Base-by-base conservation (phyloP, 2,113 vertebrate species). In the Phaetusa simplex region DNA sequence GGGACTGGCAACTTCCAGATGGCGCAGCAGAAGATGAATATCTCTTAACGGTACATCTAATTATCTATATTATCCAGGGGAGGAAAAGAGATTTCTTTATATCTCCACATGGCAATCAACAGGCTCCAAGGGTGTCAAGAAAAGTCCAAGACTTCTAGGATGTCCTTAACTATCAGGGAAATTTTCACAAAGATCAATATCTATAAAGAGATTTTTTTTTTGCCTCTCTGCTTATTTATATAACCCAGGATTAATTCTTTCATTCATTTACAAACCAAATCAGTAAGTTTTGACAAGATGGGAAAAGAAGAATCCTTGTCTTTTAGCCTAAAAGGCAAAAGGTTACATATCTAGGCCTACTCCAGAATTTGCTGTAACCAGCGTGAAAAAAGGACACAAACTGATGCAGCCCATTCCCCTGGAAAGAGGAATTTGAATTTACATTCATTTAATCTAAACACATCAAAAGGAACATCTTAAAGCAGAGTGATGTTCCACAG, bases 391-490 rank as follows among this genome's bases (percentile, higher is more conserved):
- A 95, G 45, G 71, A 90, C 42, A 83, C 53, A 93, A 88, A 87
- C 14, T 3, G 9, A 86, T 58, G 50, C 29, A 88, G 55, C 24
- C 83, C 82, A 95, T 95, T 93, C 50, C 84, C 52, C 53, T 82
- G 59, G 66, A 94, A 96, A 93, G 14, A 58, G 66, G 66, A 94
- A 77, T 90, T 80, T 70, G 86, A 87, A 95, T 95, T 96, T 93
- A 82, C 42, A 80, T 95, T 85, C 58, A 81, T 95, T 94, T 95
- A 82, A 94, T 96, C 78, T 5, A 4, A 94, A 62, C 82, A 90
- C 89, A 93, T 95, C 89, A 95, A 97, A 95, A 82, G 70, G 42
- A 93, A 91, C 66, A 82, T 80, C 94, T 96, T 91, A 90, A 70
- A 97, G 86, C 49, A 94, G 92, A 92, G 79, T 82, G n/a, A 95